A percentile compares a stretch with the other conserved stretches of the same genome.
Evolutionary conservation across 2,888 invertebrate genomes (phyloP).

Genomic region (Parapristionchus giblindavisi): DNA sequence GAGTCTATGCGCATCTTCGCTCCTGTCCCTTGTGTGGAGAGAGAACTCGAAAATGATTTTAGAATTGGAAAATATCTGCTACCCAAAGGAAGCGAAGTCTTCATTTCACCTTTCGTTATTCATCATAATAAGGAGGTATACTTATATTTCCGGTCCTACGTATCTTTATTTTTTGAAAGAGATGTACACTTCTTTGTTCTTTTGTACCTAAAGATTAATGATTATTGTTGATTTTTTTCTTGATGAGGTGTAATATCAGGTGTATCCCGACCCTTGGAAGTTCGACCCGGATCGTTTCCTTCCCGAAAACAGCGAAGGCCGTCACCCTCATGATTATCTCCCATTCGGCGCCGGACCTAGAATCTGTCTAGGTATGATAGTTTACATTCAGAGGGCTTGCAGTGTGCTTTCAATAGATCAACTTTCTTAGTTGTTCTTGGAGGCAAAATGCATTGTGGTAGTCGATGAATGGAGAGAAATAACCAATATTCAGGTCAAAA

Average conservation of each 20-base stretch:
- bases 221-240: not conserved
- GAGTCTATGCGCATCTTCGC: conserved; percentile 40
- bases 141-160: too few species aligned
- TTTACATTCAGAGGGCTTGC: too few species aligned
- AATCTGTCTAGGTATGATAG: conserved; percentile 42
- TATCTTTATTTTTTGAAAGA: too few species aligned
- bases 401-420: too few species aligned
- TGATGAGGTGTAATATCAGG: conserved; percentile 48
- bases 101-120: conserved; percentile 49
- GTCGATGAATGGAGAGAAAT: not conserved
- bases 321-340: conserved; percentile 41
- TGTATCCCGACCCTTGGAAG: conserved; percentile 67
- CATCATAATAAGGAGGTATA: conserved; percentile 63
- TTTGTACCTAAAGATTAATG: not conserved
- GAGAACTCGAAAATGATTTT: conserved; percentile 60
- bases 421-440: too few species aligned
- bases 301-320: conserved; percentile 57
- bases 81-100: conserved; percentile 58
- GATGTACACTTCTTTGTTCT: too few species aligned
- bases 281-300: conserved; percentile 71
- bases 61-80: conserved; percentile 26
- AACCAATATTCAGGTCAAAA: not conserved
- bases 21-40: conserved; percentile 37
- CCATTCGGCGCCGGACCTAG: conserved; percentile 45
- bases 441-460: not conserved